Evolutionary conservation across 64 coral and sea anemone species (phyloP).

Genomic region (Porites lutea): DNA sequence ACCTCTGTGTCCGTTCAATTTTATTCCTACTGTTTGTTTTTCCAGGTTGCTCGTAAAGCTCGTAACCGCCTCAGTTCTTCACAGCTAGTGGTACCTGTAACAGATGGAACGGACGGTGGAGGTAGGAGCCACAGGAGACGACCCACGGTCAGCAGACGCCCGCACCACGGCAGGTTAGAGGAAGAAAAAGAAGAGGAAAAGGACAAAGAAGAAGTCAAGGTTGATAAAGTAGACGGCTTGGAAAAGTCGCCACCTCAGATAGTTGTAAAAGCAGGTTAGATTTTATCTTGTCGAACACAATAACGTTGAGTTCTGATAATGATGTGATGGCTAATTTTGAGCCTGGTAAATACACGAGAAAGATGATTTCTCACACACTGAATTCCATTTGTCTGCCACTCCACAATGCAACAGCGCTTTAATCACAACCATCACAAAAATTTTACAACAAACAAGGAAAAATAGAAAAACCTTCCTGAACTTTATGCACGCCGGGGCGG

Average conservation of each 20-base stretch:
- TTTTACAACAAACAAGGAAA: too few relatives aligned
- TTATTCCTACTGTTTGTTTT: background rate
- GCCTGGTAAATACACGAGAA: too few relatives aligned
- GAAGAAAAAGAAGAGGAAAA: slow-evolving; percentile 35
- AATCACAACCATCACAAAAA: too few relatives aligned
- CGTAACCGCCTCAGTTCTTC: slow-evolving; percentile 88
- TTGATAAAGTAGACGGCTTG: slow-evolving; percentile 8
- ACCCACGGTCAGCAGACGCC: slow-evolving; percentile 80
- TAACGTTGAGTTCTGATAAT: background rate
- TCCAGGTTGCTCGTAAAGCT: slow-evolving; percentile 88
- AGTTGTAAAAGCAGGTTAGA: background rate
- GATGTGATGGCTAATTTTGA: too few relatives aligned
- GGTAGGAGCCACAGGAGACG: slow-evolving; percentile 69
- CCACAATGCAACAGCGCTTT: too few relatives aligned
- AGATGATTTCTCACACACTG: too few relatives aligned
- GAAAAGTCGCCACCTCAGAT: background rate
- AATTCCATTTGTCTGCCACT: too few relatives aligned
- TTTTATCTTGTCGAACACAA: background rate
- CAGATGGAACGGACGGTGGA: slow-evolving; percentile 64
- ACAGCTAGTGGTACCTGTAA: slow-evolving; percentile 23
- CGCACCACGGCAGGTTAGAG: background rate
- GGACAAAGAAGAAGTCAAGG: slow-evolving; percentile 10
- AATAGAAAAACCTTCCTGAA: too few relatives aligned
- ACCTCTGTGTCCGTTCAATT: background rate
- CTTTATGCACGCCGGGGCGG: too few relatives aligned